phyloP scores from a whole-genome alignment of 1,140 invertebrate genomes.

The Neodiprion virginianus region DNA sequence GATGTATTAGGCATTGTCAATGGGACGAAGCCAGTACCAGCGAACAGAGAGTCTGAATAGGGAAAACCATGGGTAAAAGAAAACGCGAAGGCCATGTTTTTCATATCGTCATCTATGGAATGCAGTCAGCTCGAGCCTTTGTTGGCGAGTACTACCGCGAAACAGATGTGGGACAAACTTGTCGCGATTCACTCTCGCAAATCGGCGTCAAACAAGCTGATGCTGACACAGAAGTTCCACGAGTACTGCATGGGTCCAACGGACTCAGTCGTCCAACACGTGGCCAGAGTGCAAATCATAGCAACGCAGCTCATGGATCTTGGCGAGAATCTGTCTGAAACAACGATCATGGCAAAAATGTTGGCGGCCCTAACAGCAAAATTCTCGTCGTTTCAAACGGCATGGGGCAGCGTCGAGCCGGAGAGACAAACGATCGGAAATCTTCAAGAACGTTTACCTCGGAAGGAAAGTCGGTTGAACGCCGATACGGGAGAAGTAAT shows the following conservation, averaged over 20 bases:
- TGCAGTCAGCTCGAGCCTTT: constrained; percentile 19
- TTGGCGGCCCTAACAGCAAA: background rate
- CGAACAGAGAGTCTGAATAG: background rate
- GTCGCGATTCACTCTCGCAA: constrained; percentile 14
- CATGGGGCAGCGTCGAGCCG: constrained; percentile 10
- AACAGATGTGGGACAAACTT: constrained; percentile 25
- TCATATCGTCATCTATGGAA: background rate
- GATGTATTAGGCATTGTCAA: constrained; percentile 18
- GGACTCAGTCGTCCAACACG: constrained; percentile 12
- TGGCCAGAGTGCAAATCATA: constrained; percentile 16
- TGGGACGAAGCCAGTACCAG: constrained; percentile 11
- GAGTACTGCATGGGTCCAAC: background rate
- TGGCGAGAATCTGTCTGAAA: constrained; percentile 18
- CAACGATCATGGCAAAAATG: constrained; percentile 13
- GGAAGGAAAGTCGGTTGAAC: constrained; percentile 15
- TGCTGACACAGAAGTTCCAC: constrained; percentile 20
- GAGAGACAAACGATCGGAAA: constrained; percentile 14
- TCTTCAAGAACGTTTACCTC: constrained; percentile 8
- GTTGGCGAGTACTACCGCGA: constrained; percentile 13
- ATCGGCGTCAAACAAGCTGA: constrained; percentile 15
- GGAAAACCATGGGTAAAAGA: constrained; percentile 18
- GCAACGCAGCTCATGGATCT: constrained; percentile 12
- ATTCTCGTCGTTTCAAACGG: background rate
- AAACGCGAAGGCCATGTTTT: constrained; percentile 20
- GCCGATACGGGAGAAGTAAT: background rate